Percentiles rank a stretch among this genome's conserved stretches.
These are phyloP conservation scores for Catostylus mosaicus DNA, from an alignment of 30 jellyfish, hydroid and myxozoan genomes.

Conservation along the genomic window DNA sequence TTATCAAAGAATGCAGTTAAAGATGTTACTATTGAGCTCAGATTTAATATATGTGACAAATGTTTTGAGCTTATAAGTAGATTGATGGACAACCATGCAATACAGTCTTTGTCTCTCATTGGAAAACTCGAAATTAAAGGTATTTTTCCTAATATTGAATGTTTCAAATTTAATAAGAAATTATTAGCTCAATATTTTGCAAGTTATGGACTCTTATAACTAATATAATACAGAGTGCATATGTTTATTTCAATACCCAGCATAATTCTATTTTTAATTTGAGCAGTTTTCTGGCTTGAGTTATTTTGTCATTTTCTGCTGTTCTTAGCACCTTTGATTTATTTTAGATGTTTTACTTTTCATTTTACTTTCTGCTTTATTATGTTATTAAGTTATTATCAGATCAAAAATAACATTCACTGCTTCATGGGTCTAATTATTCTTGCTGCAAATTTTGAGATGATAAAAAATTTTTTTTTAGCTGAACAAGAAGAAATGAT, in stretches of 20 bases:
- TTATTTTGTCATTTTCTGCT: neutral
- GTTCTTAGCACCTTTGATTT: neutral
- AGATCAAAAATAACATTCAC: neutral
- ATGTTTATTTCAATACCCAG: neutral
- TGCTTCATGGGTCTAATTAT: neutral
- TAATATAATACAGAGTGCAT: neutral
- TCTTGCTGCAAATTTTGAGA: neutral
- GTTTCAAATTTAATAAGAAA: too few relatives aligned
- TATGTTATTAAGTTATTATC: neutral
- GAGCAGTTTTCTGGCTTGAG: neutral
- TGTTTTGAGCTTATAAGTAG: conserved; percentile 47
- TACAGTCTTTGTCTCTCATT: conserved; percentile 46
- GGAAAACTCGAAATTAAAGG: conserved; percentile 63
- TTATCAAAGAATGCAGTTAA: neutral
- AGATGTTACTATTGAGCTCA: conserved; percentile 8
- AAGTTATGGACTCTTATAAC: too few relatives aligned
- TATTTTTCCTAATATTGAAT: neutral
- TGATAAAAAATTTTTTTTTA: conserved; percentile 5
- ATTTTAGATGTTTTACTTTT: neutral
- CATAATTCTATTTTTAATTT: neutral
- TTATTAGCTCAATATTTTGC: too few relatives aligned
- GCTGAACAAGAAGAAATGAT: conserved; percentile 48
- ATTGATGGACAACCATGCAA: conserved; percentile 20
- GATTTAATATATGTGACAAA: conserved; percentile 25
- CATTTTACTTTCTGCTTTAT: neutral